Base-by-base conservation (phyloP, 2,797 vertebrate species). In the Eremophila alpestris region DNA sequence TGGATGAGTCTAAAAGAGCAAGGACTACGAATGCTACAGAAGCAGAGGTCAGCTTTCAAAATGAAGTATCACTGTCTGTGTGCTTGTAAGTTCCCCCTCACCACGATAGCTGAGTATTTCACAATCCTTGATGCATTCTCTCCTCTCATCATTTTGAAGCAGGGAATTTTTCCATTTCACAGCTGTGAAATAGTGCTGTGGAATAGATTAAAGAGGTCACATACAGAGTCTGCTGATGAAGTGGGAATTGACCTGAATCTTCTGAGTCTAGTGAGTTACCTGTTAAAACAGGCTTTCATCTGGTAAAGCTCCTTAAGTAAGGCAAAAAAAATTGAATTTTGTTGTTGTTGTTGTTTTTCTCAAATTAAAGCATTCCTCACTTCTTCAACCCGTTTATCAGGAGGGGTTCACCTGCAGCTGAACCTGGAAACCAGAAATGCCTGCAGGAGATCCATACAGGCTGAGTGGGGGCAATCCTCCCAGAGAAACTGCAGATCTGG, bases 21-120 rank as follows among this genome's bases (percentile, higher is more conserved):
- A 74, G 65, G 75, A 38, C 64, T 87, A 9, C 20, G 58, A 80
- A 83, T 76, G 32, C 26, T 85, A 36, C 67, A 78, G 48, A 94
- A 92, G 62, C 60, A 80, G 78, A 68, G 73, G 75, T 93, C 71
- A 93, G 32, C 36, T 89, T 91, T 92, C 82, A 80, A 85, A 95
- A 87, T 85, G 64, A 93, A 68, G 10, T 87, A 59, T 84, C 45
- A 23, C 58, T 77, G 34, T 67, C 65, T 58, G 0, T 51, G 22
- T 68, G 68, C 69, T 62, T 71, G 10, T 52, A 64, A 71, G 23
- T 18, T 90, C 23, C 48, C 21, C 21, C n/a, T 85, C 46, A 51
- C 40, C 8, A 1, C 7, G 18, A 38, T 11, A 87, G 67, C 68
- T 49, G 38, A 60, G 14, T 82, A 54, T 70, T 82, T 89, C 63